phyloP scores from a whole-genome alignment of 2,797 vertebrate genomes.

The Scyliorhinus canicula region DNA sequence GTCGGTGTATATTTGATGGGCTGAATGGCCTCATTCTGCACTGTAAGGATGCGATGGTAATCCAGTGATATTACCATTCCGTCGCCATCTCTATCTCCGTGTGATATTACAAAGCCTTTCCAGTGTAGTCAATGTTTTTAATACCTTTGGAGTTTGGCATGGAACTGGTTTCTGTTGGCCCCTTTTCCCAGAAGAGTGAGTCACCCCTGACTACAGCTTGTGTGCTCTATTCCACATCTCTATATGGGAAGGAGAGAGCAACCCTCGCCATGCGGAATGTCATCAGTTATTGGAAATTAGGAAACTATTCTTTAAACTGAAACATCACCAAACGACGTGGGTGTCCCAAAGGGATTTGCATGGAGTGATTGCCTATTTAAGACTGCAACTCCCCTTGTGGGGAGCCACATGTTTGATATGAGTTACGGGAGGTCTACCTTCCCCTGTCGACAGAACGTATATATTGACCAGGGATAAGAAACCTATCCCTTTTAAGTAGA shows the following conservation, averaged over 20 bases:
- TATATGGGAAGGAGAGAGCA: background rate
- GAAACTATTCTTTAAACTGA: background rate
- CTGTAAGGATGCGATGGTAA: no score
- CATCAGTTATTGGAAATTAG: background rate
- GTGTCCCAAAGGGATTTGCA: background rate
- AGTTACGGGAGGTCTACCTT: background rate
- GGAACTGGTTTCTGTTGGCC: background rate
- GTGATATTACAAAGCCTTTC: background rate
- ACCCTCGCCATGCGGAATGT: background rate
- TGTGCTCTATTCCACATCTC: background rate
- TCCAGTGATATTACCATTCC: no score
- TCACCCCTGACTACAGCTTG: background rate
- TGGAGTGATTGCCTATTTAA: background rate
- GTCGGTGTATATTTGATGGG: no score
- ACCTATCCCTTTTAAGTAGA: slow-evolving; percentile 3
- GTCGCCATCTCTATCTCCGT: background rate
- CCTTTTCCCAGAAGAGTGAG: background rate
- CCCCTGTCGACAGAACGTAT: background rate
- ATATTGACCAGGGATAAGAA: background rate
- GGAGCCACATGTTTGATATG: background rate
- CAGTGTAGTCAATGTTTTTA: background rate
- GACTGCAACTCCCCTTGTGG: background rate
- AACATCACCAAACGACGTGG: background rate
- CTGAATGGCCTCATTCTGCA: no score
- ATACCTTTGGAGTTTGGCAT: background rate